Evolutionary conservation across 2,113 vertebrate species (phyloP).

Genomic region (Amia ocellicauda): DNA sequence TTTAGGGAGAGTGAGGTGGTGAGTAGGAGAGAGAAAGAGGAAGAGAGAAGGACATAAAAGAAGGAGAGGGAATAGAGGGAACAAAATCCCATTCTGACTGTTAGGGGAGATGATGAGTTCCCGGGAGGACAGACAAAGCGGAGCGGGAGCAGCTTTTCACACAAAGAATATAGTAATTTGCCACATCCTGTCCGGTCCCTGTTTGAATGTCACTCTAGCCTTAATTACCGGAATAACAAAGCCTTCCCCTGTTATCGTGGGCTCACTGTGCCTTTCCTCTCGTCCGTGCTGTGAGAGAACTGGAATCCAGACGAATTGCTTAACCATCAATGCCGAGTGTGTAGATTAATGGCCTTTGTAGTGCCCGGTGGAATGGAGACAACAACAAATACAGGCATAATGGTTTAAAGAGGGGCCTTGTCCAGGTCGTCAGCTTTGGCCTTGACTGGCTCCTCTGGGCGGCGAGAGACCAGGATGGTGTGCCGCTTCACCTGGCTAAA

Average conservation of each 20-base stretch:
- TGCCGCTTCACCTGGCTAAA: constrained; percentile 53
- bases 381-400: constrained; percentile 56
- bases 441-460: constrained; percentile 40
- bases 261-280: constrained; percentile 29
- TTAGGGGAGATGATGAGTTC: constrained; percentile 90
- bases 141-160: constrained; percentile 76
- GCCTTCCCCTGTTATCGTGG: constrained; percentile 57
- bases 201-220: constrained; percentile 76
- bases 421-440: constrained; percentile 51
- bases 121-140: constrained; percentile 77
- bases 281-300: constrained; percentile 33
- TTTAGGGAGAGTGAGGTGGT: constrained; percentile 35
- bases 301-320: constrained; percentile 30
- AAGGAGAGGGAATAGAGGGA: constrained; percentile 76
- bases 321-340: constrained; percentile 20
- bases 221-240: constrained; percentile 86
- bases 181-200: constrained; percentile 73
- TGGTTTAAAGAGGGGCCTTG: constrained; percentile 45
- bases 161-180: constrained; percentile 82
- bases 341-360: constrained; percentile 39
- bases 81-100: constrained; percentile 91
- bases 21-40: neutral
- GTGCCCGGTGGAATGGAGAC: constrained; percentile 46
- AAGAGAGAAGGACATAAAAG: constrained; percentile 44
- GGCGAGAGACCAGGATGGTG: constrained; percentile 44